Evolutionary conservation across 37 sponge, comb jelly and placozoan genomes (phyloP).

Genomic region (Chondrilla cf. caribensis): DNA sequence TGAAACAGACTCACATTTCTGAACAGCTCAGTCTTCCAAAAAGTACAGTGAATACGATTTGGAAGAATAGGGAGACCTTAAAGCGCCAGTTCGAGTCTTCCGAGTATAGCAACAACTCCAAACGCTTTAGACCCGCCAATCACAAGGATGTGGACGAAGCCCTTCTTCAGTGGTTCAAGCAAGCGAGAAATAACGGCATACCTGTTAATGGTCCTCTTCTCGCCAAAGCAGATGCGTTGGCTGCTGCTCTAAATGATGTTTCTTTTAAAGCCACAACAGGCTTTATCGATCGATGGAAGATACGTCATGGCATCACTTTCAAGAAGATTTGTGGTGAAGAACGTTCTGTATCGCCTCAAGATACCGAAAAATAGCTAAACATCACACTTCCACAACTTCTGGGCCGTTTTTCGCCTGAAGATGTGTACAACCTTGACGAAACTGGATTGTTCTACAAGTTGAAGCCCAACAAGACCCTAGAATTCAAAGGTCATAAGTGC

Average conservation of each 20-base stretch:
- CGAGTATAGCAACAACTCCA: neutral
- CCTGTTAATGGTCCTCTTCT: neutral
- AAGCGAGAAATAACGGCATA: neutral
- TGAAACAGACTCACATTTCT: neutral
- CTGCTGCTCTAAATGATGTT: neutral
- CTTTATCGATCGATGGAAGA: slow-evolving; percentile 26
- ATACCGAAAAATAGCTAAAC: neutral
- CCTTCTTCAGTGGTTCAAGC: slow-evolving; percentile 16
- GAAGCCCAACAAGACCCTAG: neutral
- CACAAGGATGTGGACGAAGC: slow-evolving; percentile 4
- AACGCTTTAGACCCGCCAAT: neutral
- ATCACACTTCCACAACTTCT: slow-evolving; percentile 19
- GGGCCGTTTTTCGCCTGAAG: neutral
- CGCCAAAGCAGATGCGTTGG: slow-evolving; percentile 18
- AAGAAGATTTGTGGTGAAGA: neutral
- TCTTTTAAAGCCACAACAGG: slow-evolving; percentile 17
- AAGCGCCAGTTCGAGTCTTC: slow-evolving; percentile 5
- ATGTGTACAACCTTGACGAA: slow-evolving; percentile 12
- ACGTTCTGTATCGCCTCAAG: neutral
- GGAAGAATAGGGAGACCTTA: slow-evolving; percentile 1
- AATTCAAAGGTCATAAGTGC: slow-evolving; percentile 6
- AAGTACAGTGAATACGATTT: slow-evolving; percentile 1
- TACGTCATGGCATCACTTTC: neutral
- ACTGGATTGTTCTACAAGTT: slow-evolving; percentile 13
- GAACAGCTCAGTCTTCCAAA: neutral